Evolutionary conservation across 2,888 invertebrate species (phyloP).

Genomic region (Rhogogaster chlorosoma): DNA sequence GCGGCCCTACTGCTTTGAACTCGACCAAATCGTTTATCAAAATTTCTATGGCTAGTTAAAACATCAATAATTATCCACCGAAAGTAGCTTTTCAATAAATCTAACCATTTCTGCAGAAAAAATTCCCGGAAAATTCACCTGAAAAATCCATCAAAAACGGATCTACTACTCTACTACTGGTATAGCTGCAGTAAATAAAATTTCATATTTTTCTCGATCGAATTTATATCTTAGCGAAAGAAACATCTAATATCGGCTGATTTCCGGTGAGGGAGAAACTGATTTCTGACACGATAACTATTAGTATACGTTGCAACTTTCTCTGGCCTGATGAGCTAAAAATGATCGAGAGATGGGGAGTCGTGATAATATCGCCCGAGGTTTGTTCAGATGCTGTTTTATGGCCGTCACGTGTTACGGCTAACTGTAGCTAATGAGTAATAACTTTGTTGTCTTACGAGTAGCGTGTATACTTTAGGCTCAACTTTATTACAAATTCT

Average conservation of each 20-base stretch:
- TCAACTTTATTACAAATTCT: slow-evolving; percentile 39
- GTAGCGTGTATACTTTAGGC: slow-evolving; percentile 34
- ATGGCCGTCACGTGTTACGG: slow-evolving; percentile 33
- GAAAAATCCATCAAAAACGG: no score
- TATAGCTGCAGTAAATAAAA: no score
- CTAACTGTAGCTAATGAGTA: slow-evolving; percentile 33
- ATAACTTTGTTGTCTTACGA: slow-evolving; percentile 34
- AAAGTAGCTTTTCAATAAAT: no score
- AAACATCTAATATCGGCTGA: not conserved
- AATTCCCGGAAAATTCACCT: no score
- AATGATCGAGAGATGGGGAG: slow-evolving; percentile 25
- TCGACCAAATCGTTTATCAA: no score
- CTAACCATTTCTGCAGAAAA: no score
- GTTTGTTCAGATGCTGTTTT: slow-evolving; percentile 49
- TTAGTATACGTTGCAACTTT: slow-evolving; percentile 16
- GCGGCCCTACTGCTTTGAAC: no score
- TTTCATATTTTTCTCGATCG: not conserved
- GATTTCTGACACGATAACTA: not conserved
- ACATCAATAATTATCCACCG: no score
- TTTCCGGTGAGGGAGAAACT: slow-evolving; percentile 5
- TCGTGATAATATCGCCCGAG: slow-evolving; percentile 37
- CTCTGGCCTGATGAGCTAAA: slow-evolving; percentile 49
- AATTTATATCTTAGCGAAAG: not conserved
- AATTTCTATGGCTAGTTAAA: no score
- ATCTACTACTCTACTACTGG: no score